Base-by-base conservation (phyloP, 1,140 invertebrate genomes). In the Drosophila kepulauana region DNA sequence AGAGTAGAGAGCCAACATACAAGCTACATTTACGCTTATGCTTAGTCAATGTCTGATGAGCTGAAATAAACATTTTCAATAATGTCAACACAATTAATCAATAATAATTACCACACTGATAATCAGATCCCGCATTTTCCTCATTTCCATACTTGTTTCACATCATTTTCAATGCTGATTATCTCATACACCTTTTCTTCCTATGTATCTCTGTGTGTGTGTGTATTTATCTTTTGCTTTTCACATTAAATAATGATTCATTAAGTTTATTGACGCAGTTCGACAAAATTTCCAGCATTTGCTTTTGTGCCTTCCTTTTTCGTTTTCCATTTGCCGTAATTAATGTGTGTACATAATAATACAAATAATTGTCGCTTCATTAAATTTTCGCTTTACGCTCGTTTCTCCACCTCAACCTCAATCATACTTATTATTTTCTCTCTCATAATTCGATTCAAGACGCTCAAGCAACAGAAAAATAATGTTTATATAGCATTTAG, bases 291-390 rank as follows among this genome's bases (percentile, higher is more conserved):
- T 74, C 33, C 62, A 48, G 5, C 7, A 45, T 58, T 25, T 38
- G 45, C 15, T 73, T 66, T 69, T 30, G 2, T 3, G 35, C 10
- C 46, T 10, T 8, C 15, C 3, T 25, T 28, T 30, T 25, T 30
- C 16, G 8, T 20, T 38, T 25, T 15, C 5, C 15, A 38, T 4
- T 48, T 75, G 66, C 61, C 66, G 63, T 70, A 63, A 75, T 75
- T 75, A 70, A 75, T 75, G 66, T 75, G 66, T 75, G 66, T 69
- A 63, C 66, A 75, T 63, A 70, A 75, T 51, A 63, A 69, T 69
- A 57, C 49, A 74, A 69, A 74, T 69, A 67, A 56, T 70, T 64
- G 51, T 75, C 72, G 72, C 72, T 63, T 75, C 66, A 75, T 75
- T 75, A 51, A 70, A 75, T 75, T 43, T 51, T 62, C 57, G 57